A percentile compares a stretch with the other conserved stretches of the same genome.
Evolutionary conservation across 2,888 invertebrate genomes (phyloP).

Genomic region (Nysson spinosus): DNA sequence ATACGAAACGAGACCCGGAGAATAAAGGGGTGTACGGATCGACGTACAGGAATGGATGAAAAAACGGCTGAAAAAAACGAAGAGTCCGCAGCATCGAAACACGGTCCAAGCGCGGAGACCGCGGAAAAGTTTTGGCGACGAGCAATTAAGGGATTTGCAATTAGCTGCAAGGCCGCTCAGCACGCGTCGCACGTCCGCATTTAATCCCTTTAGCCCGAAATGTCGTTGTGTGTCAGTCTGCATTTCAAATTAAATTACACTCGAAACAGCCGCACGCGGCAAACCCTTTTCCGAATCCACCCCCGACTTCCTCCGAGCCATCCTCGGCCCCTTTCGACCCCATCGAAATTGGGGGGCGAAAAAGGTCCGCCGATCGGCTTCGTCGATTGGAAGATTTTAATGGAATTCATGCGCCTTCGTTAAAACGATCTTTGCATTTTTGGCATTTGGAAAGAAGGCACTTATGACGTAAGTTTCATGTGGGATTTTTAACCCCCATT

Average conservation of each 20-base stretch:
- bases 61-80: not conserved
- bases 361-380: not conserved
- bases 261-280: slow-evolving; percentile 50
- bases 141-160: slow-evolving; percentile 72
- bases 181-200: slow-evolving; percentile 72
- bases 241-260: slow-evolving; percentile 75
- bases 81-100: slow-evolving; percentile 6
- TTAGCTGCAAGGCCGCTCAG: slow-evolving; percentile 62
- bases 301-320: not conserved
- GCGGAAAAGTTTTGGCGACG: slow-evolving; percentile 55
- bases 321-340: not conserved
- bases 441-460: not conserved
- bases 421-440: too few relatives aligned
- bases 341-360: not conserved
- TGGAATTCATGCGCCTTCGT: too few relatives aligned
- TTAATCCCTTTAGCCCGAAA: slow-evolving; percentile 74
- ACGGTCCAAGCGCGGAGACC: slow-evolving; percentile 4
- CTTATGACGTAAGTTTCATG: too few relatives aligned
- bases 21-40: not conserved
- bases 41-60: not conserved
- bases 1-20: not conserved
- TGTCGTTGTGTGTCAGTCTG: slow-evolving; percentile 73
- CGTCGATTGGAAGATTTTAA: too few relatives aligned
- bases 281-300: slow-evolving; percentile 39
- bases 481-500: too few relatives aligned